Conservation (phyloP, 1,140 invertebrate genomes). For the Zaprionus camerounensis region DNA sequence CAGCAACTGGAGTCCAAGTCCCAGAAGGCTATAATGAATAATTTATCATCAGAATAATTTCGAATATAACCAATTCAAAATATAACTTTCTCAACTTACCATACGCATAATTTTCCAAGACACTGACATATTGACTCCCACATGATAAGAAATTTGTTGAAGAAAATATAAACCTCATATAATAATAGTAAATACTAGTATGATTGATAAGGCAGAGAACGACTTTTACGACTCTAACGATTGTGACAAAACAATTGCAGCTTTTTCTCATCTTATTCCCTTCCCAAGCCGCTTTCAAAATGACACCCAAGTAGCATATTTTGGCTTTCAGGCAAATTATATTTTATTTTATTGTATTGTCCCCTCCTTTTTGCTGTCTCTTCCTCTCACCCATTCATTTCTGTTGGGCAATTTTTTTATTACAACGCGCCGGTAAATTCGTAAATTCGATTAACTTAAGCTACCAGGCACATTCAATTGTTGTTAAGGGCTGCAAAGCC, state of each 20-base stretch:
- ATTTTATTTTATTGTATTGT: slow-evolving; percentile 64
- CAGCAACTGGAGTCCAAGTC: slow-evolving; percentile 15
- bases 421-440: slow-evolving; percentile 28
- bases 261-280: background rate
- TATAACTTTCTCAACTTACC: background rate
- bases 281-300: background rate
- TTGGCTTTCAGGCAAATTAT: slow-evolving; percentile 65
- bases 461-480: slow-evolving; percentile 57
- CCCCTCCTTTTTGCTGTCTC: slow-evolving; percentile 37
- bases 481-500: slow-evolving; percentile 62
- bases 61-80: too few relatives aligned
- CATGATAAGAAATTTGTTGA: too few relatives aligned
- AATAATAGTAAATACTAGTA: background rate
- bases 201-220: background rate
- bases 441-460: slow-evolving; percentile 73
- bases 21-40: slow-evolving; percentile 25
- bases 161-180: too few relatives aligned
- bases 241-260: slow-evolving; percentile 1
- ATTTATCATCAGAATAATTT: background rate
- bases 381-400: background rate
- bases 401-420: slow-evolving; percentile 38
- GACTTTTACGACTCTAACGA: background rate
- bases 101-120: too few relatives aligned
- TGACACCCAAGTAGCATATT: slow-evolving; percentile 57
- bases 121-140: too few relatives aligned